Conservation (phyloP, 1,140 invertebrate species). For the Campoletis sonorensis region DNA sequence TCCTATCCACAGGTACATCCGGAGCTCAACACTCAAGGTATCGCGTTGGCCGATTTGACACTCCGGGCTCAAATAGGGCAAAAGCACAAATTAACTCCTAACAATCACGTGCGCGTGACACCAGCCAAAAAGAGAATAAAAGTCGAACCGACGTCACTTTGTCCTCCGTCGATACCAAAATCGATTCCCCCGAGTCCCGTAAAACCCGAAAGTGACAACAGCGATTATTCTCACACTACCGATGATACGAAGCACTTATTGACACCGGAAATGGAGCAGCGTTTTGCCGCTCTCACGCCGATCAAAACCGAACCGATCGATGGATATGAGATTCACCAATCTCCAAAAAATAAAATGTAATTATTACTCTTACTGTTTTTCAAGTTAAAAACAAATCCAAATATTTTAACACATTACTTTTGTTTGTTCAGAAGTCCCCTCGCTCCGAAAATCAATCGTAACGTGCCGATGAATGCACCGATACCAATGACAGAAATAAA, state of each 20-base stretch:
- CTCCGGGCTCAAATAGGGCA: conserved; percentile 75
- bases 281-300: conserved; percentile 53
- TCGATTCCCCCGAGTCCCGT: conserved; percentile 59
- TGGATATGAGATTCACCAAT: conserved; percentile 60
- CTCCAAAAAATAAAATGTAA: conserved; percentile 67
- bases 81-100: conserved; percentile 70
- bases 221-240: conserved; percentile 67
- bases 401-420: neutral
- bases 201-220: conserved; percentile 69
- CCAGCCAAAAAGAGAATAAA: conserved; percentile 72
- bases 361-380: neutral
- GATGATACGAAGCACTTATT: conserved; percentile 69
- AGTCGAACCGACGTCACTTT: conserved; percentile 62
- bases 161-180: conserved; percentile 54
- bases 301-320: conserved; percentile 69
- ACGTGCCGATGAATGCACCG: conserved; percentile 37
- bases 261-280: conserved; percentile 59
- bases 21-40: conserved; percentile 79
- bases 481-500: conserved; percentile 67
- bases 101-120: conserved; percentile 60
- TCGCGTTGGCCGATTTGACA: conserved; percentile 79
- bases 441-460: conserved; percentile 59
- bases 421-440: conserved; percentile 59
- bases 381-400: no score
- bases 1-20: conserved; percentile 75